Base-by-base conservation (phyloP, 35 echinoderm and acorn worm genomes). In the Diadema setosum region DNA sequence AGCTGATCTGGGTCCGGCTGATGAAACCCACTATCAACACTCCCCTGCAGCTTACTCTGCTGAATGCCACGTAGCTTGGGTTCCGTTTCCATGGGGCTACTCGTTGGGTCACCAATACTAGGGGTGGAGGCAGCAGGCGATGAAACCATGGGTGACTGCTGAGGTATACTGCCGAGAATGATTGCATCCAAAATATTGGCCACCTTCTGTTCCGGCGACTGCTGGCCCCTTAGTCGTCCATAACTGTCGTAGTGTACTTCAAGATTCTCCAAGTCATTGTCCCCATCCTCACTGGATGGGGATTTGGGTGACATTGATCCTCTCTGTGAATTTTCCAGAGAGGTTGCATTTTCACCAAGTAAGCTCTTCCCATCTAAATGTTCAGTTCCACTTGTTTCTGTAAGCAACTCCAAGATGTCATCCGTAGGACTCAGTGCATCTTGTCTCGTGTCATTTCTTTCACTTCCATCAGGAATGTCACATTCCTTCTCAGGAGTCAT, bases 11-110 rank as follows among this genome's bases (percentile, higher is more conserved):
- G 81, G 17, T 83, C 88, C 1, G 63, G 75, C 64, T 90, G 88
- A 50, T 65, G 61, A 45, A 90, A 90, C 39, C 88, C 88, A 74
- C 88, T 90, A 63, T 90, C 88, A 14, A 83, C 44, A 39, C 88
- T 90, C 12, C 61, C 64, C 31, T 46, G 45, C 42, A 87, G 45
- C 61, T 30, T 87, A 42, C 64, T 87, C 27, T 65, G 69, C 29
- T 45, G 48, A 37, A 87, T 87, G 14, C 69, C 61, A 34, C 57
- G 50, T 41, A 29, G 85, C 69, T 57, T 87, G 26, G 61, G 17
- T 14, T 73, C 42, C 35, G 23, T 23, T 21, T 45, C 42, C 1
- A 18, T 20, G 31, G 34, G 35, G 26, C 44, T 40, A 36, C 17
- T 45, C 15, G n/a, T 44, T 0, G 70, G 70, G 59, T 36, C 40